Conservation (phyloP, 2,797 vertebrate species). For the Cynopterus sphinx region DNA sequence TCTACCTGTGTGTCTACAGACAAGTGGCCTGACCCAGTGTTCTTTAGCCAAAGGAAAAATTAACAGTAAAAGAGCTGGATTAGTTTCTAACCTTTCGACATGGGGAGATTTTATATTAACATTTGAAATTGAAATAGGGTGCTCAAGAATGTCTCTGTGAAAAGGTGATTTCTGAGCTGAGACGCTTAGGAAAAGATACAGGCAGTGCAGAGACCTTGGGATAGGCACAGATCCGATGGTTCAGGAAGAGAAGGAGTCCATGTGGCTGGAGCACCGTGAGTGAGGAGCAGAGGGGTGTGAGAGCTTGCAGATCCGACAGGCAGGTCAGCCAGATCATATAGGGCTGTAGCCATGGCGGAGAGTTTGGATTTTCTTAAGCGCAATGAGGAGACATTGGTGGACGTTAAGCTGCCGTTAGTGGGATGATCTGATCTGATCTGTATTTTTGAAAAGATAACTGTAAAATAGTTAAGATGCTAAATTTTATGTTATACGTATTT, state of each 20-base stretch:
- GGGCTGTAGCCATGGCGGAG: neutral
- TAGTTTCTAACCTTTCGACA: neutral
- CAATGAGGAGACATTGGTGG: neutral
- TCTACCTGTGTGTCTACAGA: neutral
- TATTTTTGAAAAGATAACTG: neutral
- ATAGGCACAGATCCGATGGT: neutral
- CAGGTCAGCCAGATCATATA: fast-evolving
- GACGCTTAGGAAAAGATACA: fast-evolving
- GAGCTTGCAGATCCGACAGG: neutral
- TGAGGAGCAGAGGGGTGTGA: fast-evolving
- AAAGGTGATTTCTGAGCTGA: neutral
- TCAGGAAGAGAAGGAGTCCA: neutral
- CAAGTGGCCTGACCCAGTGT: fast-evolving
- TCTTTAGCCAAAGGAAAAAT: neutral
- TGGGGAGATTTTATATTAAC: neutral
- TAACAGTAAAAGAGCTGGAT: neutral
- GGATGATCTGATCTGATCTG: neutral
- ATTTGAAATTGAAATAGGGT: fast-evolving
- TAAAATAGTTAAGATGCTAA: neutral
- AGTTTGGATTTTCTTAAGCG: neutral
- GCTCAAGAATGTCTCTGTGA: neutral
- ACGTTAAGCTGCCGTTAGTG: neutral
- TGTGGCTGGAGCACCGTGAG: neutral
- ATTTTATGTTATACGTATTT: neutral
- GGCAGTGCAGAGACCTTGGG: neutral